A percentile compares a stretch with the other conserved stretches of the same genome.
Evolutionary conservation across 2,888 invertebrate genomes (phyloP).

Genomic region (Gastracanthus pulcherrimus): DNA sequence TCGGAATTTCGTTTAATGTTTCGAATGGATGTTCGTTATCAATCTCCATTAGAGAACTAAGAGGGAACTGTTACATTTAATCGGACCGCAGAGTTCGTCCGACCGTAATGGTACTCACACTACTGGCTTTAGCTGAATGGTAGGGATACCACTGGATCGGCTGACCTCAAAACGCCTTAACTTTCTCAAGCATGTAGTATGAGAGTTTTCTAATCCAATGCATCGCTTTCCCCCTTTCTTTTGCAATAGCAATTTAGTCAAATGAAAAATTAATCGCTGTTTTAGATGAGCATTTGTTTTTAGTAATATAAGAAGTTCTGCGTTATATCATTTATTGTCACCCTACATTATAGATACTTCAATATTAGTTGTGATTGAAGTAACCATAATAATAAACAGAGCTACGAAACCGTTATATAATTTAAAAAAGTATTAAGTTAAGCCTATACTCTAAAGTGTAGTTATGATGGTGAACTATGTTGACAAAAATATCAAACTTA

Average conservation of each 20-base stretch:
- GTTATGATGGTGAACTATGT: too few relatives aligned
- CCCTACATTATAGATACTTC: too few relatives aligned
- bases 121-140: slow-evolving; percentile 38
- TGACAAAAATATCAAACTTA: too few relatives aligned
- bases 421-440: too few relatives aligned
- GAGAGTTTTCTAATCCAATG: neutral
- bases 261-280: neutral
- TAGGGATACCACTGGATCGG: slow-evolving; percentile 28
- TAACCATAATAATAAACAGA: too few relatives aligned
- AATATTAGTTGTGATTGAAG: too few relatives aligned
- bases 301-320: too few relatives aligned
- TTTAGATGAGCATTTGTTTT: neutral
- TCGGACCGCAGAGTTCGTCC: slow-evolving; percentile 33
- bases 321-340: too few relatives aligned
- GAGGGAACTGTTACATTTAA: slow-evolving; percentile 37
- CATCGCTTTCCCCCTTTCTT: neutral
- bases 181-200: neutral
- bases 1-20: slow-evolving; percentile 14
- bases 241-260: neutral
- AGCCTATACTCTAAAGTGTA: too few relatives aligned
- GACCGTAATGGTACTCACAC: slow-evolving; percentile 44
- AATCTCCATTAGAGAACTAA: slow-evolving; percentile 43
- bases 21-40: slow-evolving; percentile 16
- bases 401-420: too few relatives aligned
- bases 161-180: slow-evolving; percentile 28